Evolutionary conservation across 2,888 invertebrate species (phyloP).

Genomic region (Hirtodrosophila alboralis): DNA sequence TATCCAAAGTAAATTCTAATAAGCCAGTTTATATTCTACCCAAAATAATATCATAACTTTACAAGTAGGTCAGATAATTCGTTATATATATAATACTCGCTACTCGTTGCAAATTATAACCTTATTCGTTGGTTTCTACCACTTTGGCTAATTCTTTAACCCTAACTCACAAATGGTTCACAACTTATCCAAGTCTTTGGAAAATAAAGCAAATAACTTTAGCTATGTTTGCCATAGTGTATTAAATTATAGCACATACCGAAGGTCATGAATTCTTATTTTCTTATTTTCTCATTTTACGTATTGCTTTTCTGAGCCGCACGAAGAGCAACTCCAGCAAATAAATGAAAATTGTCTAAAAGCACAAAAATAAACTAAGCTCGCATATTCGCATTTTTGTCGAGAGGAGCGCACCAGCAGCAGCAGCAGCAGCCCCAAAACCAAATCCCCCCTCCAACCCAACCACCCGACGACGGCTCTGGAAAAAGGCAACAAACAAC

Average conservation of each 20-base stretch:
- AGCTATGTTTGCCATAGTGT: constrained; percentile 63
- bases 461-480: constrained; percentile 26
- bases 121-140: constrained; percentile 8
- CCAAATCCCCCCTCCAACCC: constrained; percentile 23
- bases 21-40: no score
- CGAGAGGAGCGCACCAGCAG: constrained; percentile 59
- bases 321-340: constrained; percentile 47
- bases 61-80: constrained; percentile 6
- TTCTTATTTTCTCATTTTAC: constrained; percentile 73
- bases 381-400: constrained; percentile 82
- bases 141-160: constrained; percentile 7
- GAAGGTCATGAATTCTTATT: constrained; percentile 79
- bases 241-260: constrained; percentile 81
- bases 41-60: no score
- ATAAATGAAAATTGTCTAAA: constrained; percentile 80
- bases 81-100: not conserved
- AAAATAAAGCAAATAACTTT: constrained; percentile 52
- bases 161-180: not conserved
- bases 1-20: no score
- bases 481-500: constrained; percentile 69
- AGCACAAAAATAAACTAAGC: constrained; percentile 80
- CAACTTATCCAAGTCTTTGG: constrained; percentile 22
- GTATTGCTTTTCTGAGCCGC: constrained; percentile 66
- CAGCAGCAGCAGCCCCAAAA: constrained; percentile 62
- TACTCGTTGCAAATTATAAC: constrained; percentile 12